Evolutionary conservation across 2,113 vertebrate genomes (phyloP).

Genomic region (Zosterops lateralis): DNA sequence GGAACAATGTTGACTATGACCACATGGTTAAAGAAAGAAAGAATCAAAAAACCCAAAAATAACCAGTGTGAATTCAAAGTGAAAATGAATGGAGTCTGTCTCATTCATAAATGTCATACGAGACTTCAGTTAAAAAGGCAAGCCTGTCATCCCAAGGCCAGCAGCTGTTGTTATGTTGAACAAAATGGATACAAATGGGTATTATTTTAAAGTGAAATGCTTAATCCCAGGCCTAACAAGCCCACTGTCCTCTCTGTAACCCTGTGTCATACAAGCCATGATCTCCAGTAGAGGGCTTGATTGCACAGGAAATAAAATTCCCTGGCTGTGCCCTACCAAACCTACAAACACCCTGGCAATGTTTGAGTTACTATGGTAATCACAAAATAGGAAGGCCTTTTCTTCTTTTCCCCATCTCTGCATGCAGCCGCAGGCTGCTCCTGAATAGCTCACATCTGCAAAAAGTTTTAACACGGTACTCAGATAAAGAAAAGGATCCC

Average conservation of each 20-base stretch:
- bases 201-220: slow-evolving; percentile 90
- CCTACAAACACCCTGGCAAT: slow-evolving; percentile 83
- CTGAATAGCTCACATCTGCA: slow-evolving; percentile 98
- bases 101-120: slow-evolving; percentile 84
- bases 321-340: slow-evolving; percentile 65
- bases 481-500: slow-evolving; percentile 86
- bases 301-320: slow-evolving; percentile 83
- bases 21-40: slow-evolving; percentile 15
- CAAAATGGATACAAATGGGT: slow-evolving; percentile 91
- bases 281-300: slow-evolving; percentile 88
- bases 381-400: slow-evolving; percentile 87
- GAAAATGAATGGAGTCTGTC: slow-evolving; percentile 71
- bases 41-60: slow-evolving; percentile 48
- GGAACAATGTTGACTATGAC: slow-evolving; percentile 60
- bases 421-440: slow-evolving; percentile 91
- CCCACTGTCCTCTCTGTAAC: slow-evolving; percentile 84
- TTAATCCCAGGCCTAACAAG: slow-evolving; percentile 87
- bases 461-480: slow-evolving; percentile 91
- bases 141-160: slow-evolving; percentile 73
- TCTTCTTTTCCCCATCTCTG: slow-evolving; percentile 88
- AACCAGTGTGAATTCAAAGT: slow-evolving; percentile 71
- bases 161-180: slow-evolving; percentile 87
- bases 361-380: slow-evolving; percentile 97
- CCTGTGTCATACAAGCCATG: slow-evolving; percentile 83
- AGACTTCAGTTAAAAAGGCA: slow-evolving; percentile 77